Conservation (phyloP, 2,797 vertebrate species). For the Emys orbicularis region DNA sequence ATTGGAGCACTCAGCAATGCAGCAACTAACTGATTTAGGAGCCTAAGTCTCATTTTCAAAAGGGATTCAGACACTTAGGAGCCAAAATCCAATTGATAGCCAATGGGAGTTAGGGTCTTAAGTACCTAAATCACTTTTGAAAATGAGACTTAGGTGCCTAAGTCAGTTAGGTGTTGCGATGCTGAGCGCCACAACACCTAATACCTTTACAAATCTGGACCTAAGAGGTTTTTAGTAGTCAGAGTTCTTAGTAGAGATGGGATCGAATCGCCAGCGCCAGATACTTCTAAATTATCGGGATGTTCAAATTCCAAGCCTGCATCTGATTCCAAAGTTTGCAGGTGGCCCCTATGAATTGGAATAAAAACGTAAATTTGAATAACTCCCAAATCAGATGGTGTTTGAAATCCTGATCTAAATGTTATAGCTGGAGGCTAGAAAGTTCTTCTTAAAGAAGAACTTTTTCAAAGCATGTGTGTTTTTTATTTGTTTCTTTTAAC, state of each 20-base stretch:
- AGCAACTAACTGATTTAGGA: background rate
- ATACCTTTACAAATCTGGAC: background rate
- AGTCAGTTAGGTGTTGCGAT: background rate
- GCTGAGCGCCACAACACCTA: background rate
- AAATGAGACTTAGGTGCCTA: background rate
- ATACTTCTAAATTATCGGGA: background rate
- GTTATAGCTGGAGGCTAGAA: fast-evolving
- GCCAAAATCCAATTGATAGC: background rate
- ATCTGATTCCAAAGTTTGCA: background rate
- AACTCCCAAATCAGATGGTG: background rate
- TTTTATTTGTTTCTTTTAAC: background rate
- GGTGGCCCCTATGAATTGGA: fast-evolving
- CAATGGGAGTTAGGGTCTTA: background rate
- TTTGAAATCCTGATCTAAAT: background rate
- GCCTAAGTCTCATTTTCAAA: background rate
- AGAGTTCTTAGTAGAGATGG: fast-evolving
- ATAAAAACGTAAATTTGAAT: fast-evolving
- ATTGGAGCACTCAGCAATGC: background rate
- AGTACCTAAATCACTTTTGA: background rate
- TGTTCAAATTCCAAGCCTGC: background rate
- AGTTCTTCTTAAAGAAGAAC: background rate
- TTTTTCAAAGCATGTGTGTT: fast-evolving
- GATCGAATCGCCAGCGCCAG: background rate
- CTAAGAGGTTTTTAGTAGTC: background rate
- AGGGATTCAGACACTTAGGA: background rate